Evolutionary conservation across 2,113 vertebrate species (phyloP).

Genomic region (Kobus ellipsiprymnus): DNA sequence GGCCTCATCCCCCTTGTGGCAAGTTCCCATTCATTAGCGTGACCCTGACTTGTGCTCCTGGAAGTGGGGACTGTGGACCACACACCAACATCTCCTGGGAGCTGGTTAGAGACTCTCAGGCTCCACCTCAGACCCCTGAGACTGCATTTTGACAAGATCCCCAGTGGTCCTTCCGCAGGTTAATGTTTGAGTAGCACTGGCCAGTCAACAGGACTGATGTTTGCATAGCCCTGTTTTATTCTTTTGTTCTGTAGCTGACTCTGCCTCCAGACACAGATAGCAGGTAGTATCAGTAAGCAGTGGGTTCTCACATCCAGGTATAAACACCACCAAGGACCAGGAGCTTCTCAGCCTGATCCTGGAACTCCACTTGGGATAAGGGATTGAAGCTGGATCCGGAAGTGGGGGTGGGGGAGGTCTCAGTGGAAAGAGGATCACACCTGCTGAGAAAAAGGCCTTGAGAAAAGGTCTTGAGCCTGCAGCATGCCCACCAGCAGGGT

Average conservation of each 20-base stretch:
- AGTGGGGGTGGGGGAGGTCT: neutral
- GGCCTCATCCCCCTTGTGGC: neutral
- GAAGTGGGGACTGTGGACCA: neutral
- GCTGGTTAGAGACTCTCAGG: neutral
- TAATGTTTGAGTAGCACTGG: neutral
- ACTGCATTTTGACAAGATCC: neutral
- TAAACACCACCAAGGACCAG: neutral
- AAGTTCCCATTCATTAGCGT: neutral
- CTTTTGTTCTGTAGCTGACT: neutral
- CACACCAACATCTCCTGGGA: neutral
- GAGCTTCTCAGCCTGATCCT: neutral
- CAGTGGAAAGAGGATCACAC: neutral
- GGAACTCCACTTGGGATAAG: neutral
- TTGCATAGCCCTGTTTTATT: neutral
- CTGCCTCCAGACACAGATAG: neutral
- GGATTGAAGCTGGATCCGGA: neutral
- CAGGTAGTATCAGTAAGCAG: neutral
- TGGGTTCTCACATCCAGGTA: neutral
- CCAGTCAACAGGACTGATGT: fast-evolving
- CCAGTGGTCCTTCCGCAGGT: fast-evolving
- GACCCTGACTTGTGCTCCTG: neutral
- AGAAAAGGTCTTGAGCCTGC: neutral
- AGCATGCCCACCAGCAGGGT: neutral
- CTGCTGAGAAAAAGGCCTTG: neutral
- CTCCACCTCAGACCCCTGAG: neutral